These are phyloP conservation scores for Cirrhinus molitorella DNA, from an alignment of 2,797 vertebrate genomes.

Conservation along the genomic window DNA sequence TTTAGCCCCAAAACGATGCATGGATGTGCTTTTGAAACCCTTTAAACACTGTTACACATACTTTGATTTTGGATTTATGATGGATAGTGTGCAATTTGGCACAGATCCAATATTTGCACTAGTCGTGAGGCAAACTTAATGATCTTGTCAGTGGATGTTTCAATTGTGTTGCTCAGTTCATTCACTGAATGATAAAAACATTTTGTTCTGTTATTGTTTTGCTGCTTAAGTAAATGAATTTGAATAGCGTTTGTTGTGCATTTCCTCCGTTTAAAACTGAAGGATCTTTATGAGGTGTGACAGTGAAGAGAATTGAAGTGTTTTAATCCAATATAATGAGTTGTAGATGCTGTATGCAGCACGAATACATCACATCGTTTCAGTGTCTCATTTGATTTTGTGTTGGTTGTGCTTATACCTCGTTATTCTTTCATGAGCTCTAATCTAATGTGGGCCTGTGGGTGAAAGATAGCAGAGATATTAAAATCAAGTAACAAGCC, in stretches of 20 bases:
- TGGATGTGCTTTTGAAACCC: background rate
- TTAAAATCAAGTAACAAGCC: conserved; percentile 54
- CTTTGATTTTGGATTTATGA: background rate
- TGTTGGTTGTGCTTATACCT: conserved; percentile 30
- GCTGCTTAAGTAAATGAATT: background rate
- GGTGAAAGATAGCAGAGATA: conserved; percentile 38
- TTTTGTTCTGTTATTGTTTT: background rate
- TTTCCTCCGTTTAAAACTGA: background rate
- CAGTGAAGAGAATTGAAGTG: background rate
- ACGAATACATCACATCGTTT: background rate
- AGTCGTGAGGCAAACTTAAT: background rate
- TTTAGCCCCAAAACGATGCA: background rate
- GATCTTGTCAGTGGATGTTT: background rate
- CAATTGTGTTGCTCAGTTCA: background rate
- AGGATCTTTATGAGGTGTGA: conserved; percentile 1
- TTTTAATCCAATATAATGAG: background rate
- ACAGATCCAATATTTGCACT: background rate
- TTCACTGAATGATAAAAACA: background rate
- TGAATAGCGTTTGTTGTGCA: background rate
- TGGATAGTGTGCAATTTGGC: background rate
- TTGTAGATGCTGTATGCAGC: background rate
- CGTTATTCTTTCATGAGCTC: conserved; percentile 56
- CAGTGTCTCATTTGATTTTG: conserved; percentile 32
- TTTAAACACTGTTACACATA: background rate
- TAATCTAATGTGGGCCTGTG: conserved; percentile 30